A percentile compares a stretch with the other conserved stretches of the same genome.
Conservation (phyloP, 2,113 vertebrate genomes). For the Beaufortia kweichowensis region DNA sequence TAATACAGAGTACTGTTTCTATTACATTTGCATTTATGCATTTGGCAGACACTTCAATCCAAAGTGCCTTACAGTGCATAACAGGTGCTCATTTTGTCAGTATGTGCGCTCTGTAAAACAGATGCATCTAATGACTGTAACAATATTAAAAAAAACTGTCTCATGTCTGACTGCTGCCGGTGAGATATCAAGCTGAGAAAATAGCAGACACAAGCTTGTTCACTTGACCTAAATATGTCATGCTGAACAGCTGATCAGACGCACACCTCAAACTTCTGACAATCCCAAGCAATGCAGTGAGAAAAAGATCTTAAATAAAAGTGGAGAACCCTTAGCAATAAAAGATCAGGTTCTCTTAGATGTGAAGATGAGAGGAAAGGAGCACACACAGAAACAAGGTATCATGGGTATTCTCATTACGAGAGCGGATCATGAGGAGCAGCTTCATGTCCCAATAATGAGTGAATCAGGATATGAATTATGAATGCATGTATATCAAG, state of each 20-base stretch:
- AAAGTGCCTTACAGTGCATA: too few species aligned
- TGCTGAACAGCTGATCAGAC: constrained; percentile 62
- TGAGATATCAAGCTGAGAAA: constrained; percentile 23
- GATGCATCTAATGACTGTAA: constrained; percentile 1
- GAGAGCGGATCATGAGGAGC: not conserved
- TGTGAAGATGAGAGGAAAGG: constrained; percentile 46
- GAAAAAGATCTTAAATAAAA: constrained; percentile 53
- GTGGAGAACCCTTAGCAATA: constrained; percentile 42
- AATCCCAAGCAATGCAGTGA: constrained; percentile 64
- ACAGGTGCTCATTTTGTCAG: not conserved
- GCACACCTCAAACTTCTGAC: constrained; percentile 63
- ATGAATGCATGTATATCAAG: not conserved
- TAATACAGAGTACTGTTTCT: too few species aligned
- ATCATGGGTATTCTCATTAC: constrained; percentile 16
- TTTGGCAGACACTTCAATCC: too few species aligned
- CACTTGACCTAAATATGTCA: constrained; percentile 68
- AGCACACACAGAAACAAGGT: constrained; percentile 37
- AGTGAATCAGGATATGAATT: not conserved
- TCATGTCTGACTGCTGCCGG: not conserved
- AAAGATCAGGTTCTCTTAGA: constrained; percentile 13
- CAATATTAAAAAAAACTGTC: not conserved
- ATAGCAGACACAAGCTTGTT: constrained; percentile 45
- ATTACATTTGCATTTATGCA: not conserved
- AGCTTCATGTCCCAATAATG: constrained; percentile 2
- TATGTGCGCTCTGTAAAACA: not conserved